Evolutionary conservation across 2,113 vertebrate genomes (phyloP).

Genomic region (Corythornis cristatus): DNA sequence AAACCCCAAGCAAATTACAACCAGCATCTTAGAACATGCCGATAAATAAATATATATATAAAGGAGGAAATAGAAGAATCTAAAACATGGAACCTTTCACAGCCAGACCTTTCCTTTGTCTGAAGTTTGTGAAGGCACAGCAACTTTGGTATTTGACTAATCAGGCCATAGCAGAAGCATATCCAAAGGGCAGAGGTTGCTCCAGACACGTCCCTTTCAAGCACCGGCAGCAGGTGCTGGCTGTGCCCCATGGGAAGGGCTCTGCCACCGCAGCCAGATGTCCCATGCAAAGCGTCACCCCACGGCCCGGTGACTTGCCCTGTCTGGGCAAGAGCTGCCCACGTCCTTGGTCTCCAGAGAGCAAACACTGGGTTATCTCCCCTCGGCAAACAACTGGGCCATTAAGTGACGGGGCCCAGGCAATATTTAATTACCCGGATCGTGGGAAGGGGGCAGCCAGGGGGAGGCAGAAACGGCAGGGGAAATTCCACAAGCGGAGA

Average conservation of each 20-base stretch:
- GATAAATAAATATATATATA: neutral
- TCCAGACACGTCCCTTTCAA: neutral
- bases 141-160: neutral
- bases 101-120: neutral
- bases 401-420: constrained; percentile 63
- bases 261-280: neutral
- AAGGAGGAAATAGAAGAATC: neutral
- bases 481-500: constrained; percentile 80
- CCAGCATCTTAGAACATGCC: neutral
- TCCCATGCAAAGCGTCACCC: neutral
- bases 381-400: constrained; percentile 71
- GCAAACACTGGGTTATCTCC: constrained; percentile 69
- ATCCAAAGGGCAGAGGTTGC: neutral
- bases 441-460: constrained; percentile 22
- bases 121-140: neutral
- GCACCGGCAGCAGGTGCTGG: neutral
- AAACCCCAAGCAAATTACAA: neutral
- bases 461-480: constrained; percentile 66
- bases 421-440: constrained; percentile 77
- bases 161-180: fast-evolving
- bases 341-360: constrained; percentile 56
- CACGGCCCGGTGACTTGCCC: neutral
- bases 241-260: neutral
- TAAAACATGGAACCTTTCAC: neutral
- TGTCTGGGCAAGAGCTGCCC: constrained; percentile 5